A percentile compares a stretch with the other conserved stretches of the same genome.
Conservation (phyloP, 1,140 invertebrate genomes). For the Formica selysi region DNA sequence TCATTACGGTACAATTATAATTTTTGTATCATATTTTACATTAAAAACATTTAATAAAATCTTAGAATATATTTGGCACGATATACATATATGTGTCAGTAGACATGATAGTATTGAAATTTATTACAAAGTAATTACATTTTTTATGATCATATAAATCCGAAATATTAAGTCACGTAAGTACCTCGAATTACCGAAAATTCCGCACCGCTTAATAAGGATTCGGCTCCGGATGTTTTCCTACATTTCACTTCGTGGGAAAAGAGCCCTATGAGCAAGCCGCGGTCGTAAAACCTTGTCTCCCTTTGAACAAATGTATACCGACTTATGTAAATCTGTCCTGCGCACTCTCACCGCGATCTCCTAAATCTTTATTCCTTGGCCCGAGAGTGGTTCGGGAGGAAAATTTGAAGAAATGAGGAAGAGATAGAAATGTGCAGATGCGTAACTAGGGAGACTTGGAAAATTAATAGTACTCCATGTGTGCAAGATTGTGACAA, state of each 20-base stretch:
- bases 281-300: conserved; percentile 51
- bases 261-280: conserved; percentile 27
- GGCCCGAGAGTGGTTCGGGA: not conserved
- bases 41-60: not conserved
- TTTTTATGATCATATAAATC: not conserved
- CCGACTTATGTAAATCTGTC: conserved; percentile 61
- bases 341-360: not conserved
- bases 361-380: conserved; percentile 39
- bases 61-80: not conserved
- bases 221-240: conserved; percentile 40
- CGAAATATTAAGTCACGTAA: conserved; percentile 16
- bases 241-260: conserved; percentile 65
- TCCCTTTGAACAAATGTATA: conserved; percentile 62
- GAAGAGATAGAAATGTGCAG: not conserved
- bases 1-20: not conserved
- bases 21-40: not conserved
- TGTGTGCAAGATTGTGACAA: conserved; percentile 1
- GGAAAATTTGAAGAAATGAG: not conserved
- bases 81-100: not conserved
- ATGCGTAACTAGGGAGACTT: conserved; percentile 9
- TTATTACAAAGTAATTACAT: not conserved
- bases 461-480: not conserved
- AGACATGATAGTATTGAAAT: not conserved
- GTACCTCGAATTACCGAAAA: conserved; percentile 40
- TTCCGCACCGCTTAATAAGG: conserved; percentile 47